Base-by-base conservation (phyloP, 2,797 vertebrate genomes). In the Discoglossus pictus region DNA sequence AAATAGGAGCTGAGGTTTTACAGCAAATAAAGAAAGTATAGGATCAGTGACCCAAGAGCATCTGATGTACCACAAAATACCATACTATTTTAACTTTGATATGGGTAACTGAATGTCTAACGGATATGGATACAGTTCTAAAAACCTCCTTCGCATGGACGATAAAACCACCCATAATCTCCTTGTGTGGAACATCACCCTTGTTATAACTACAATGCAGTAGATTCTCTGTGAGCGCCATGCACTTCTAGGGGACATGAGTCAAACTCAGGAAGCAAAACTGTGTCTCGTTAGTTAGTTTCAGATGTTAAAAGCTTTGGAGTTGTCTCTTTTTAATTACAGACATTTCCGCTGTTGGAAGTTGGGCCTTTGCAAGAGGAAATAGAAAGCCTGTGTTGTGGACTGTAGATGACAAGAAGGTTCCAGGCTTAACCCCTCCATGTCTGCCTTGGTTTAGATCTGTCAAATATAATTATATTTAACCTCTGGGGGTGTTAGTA, bases 271-370 rank as follows among this genome's bases (percentile, higher is more conserved):
- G 48, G 61, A 55, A 56, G 51, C 44, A 31, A 42, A 52, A 51
- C 17, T 36, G 23, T 72, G 54, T 72, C 48, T 60, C n/a, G 16
- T 43, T 71, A 71, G 68, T 71, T 71, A 17, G 44, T 64, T 64
- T 51, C 68, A 71, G 68, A 71, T 71, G 61, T 71, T 51, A 39
- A 71, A 64, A 59, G 44, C 44, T 64, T 64, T 59, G 68, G 61
- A 51, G 24, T 52, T 59, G 53, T 64, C 52, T 58, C 44, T 53
- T 68, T 71, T 51, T 64, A 58, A 64, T 71, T 63, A 64, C 27
- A 64, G 39, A 71, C 68, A 71, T 59, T 71, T 71, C 68, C 60
- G 52, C 44, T 23, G 17, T 43, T 58, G 36, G 53, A 64, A 58
- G 36, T 36, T 27, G 35, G 48, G 44, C 36, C 44, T 58, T 70